phyloP scores from a whole-genome alignment of 2,888 invertebrate genomes.

The Drepanosiphum platanoidis region DNA sequence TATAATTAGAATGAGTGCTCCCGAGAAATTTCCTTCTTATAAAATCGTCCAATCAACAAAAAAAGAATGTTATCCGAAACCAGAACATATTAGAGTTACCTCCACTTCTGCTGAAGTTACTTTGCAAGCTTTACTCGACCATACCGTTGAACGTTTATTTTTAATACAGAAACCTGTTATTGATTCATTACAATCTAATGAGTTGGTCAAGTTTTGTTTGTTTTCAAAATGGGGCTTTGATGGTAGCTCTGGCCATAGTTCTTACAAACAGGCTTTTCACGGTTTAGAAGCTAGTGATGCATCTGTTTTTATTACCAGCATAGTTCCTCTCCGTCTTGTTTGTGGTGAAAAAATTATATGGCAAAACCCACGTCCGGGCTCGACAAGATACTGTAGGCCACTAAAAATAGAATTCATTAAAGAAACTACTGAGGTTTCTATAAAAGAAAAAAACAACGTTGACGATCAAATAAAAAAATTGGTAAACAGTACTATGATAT shows the following conservation, averaged over 20 bases:
- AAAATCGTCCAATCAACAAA: background rate
- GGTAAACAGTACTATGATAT: slow-evolving; percentile 41
- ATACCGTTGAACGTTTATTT: slow-evolving; percentile 27
- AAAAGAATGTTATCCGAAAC: slow-evolving; percentile 64
- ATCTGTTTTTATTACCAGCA: slow-evolving; percentile 65
- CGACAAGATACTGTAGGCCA: slow-evolving; percentile 65
- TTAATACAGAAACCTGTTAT: slow-evolving; percentile 11
- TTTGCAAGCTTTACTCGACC: slow-evolving; percentile 64
- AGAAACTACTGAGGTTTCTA: slow-evolving; percentile 64
- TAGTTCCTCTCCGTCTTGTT: slow-evolving; percentile 17
- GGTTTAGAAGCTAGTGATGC: slow-evolving; percentile 64
- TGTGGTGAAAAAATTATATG: background rate
- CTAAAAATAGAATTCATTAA: slow-evolving; percentile 65
- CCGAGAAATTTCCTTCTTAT: background rate
- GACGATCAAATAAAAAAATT: slow-evolving; percentile 49
- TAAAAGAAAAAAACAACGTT: slow-evolving; percentile 6
- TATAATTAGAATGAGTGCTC: background rate
- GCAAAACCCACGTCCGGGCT: slow-evolving; percentile 65
- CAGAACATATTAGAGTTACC: slow-evolving; percentile 64
- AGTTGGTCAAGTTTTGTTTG: slow-evolving; percentile 38
- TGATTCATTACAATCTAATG: background rate
- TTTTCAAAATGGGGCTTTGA: slow-evolving; percentile 63
- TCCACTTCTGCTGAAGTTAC: slow-evolving; percentile 63
- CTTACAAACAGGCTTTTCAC: slow-evolving; percentile 65
- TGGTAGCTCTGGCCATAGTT: slow-evolving; percentile 64